Percentiles rank a stretch among this genome's conserved stretches.
phyloP scores from a whole-genome alignment of 1,140 invertebrate species.

The Asbolus verrucosus region DNA sequence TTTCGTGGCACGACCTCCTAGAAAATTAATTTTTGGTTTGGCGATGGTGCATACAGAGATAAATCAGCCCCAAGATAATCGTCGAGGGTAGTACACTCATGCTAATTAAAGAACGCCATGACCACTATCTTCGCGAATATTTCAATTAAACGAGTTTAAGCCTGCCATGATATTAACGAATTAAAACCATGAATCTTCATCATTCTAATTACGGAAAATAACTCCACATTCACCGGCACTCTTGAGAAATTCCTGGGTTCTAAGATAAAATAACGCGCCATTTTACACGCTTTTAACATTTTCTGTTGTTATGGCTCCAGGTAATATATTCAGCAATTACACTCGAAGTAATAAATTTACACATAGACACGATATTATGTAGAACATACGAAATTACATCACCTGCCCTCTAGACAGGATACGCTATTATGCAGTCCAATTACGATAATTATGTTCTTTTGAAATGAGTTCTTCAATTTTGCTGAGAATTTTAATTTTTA shows the following conservation, averaged over 20 bases:
- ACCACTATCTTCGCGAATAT: slow-evolving; percentile 14
- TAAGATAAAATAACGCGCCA: too few relatives aligned
- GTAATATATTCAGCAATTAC: neutral
- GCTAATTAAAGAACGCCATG: slow-evolving; percentile 15
- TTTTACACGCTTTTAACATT: too few relatives aligned
- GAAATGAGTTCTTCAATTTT: too few relatives aligned
- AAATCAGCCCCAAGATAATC: slow-evolving; percentile 21
- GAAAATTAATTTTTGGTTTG: slow-evolving; percentile 43
- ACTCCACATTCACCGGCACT: neutral
- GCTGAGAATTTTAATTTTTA: too few relatives aligned
- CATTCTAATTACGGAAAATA: slow-evolving; percentile 13
- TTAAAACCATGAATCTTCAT: slow-evolving; percentile 20
- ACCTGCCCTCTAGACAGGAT: too few relatives aligned
- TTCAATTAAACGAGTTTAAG: slow-evolving; percentile 21
- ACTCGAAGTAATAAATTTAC: too few relatives aligned
- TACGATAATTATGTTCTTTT: too few relatives aligned
- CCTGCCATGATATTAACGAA: slow-evolving; percentile 13
- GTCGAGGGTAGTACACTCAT: slow-evolving; percentile 19
- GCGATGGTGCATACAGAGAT: slow-evolving; percentile 36
- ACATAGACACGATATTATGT: too few relatives aligned
- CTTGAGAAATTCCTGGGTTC: too few relatives aligned
- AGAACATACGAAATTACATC: too few relatives aligned
- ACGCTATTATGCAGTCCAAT: too few relatives aligned
- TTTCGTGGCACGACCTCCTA: slow-evolving; percentile 40
- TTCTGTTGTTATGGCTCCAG: too few relatives aligned